phyloP scores from a whole-genome alignment of 2,888 invertebrate species.

The Athrips mouffetella region DNA sequence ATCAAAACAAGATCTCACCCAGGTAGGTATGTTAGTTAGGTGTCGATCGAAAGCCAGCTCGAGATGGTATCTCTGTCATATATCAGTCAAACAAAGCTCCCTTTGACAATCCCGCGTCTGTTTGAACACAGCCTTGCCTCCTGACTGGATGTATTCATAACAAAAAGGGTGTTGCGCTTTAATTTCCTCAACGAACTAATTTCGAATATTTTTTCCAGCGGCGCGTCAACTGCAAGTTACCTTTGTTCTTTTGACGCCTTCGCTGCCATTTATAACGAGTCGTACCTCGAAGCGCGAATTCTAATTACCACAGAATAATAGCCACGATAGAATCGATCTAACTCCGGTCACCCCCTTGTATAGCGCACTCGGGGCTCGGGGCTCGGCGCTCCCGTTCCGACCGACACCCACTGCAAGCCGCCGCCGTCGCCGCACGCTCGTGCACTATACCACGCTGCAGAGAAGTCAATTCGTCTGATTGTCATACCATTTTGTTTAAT shows the following conservation, averaged over 20 bases:
- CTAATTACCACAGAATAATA: slow-evolving; percentile 74
- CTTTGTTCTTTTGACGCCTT: slow-evolving; percentile 15
- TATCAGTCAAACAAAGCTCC: too few species aligned
- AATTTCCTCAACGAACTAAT: background rate
- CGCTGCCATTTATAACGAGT: slow-evolving; percentile 26
- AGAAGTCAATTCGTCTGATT: slow-evolving; percentile 43
- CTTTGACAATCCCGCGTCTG: too few species aligned
- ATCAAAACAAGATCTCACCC: background rate
- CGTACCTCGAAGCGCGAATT: slow-evolving; percentile 49
- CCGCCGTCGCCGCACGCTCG: slow-evolving; percentile 31
- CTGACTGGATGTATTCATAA: too few species aligned
- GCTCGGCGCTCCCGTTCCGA: slow-evolving; percentile 28
- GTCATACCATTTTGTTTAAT: slow-evolving; percentile 15
- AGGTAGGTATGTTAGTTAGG: too few species aligned
- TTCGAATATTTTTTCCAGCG: background rate
- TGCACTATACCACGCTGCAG: slow-evolving; percentile 26
- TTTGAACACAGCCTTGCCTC: too few species aligned
- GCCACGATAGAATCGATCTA: slow-evolving; percentile 73
- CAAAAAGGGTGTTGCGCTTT: too few species aligned
- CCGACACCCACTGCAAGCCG: slow-evolving; percentile 30
- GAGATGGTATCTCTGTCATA: too few species aligned
- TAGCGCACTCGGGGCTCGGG: too few species aligned
- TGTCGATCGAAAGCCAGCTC: too few species aligned
- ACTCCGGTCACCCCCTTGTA: slow-evolving; percentile 44
- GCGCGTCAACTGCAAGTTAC: background rate